Evolutionary conservation across 2,113 vertebrate genomes (phyloP), one percentile per base, ranked within the genome.

Genomic region (Mesitornis unicolor): DNA sequence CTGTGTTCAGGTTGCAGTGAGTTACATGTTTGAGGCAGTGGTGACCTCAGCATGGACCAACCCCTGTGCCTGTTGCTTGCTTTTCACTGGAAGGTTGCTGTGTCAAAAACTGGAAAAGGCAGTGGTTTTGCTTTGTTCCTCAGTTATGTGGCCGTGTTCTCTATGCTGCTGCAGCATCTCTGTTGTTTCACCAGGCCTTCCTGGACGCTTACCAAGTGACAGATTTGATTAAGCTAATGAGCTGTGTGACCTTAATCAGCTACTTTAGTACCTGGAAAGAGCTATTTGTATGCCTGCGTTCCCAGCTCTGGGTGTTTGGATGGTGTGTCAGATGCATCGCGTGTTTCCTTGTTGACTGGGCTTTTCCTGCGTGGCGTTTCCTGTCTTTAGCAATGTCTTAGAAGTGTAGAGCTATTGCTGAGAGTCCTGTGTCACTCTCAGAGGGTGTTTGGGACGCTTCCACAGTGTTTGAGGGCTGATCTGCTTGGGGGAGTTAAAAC

Each of bases 181-280:
- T 68, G 3, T 73, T 74, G 38, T 77, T 67, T 59, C 60, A 20
- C 65, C 26, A 13, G 61, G 7, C 40, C 22, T 74, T 89, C 60
- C 65, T 84, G 74, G 67, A 78, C 36, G 10, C 45, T 87, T 69
- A 54, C 17, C 3, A 17, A 54, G 31, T 87, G 63, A 47, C 51
- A 78, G 65, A 91, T 70, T 83, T 95, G 63, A 87, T 91, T 89
- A 89, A 93, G 8, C 67, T 95, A 73, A 80, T 54, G 51, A 95
- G 71, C 70, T 79, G 29, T 31, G 48, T 90, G 64, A 77, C 51
- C 45, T 76, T 87, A 77, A 91, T 85, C 38, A 64, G 51, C 47
- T 87, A 35, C 48, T 77, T 82, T 65, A 82, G 42, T 88, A 47
- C 54, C 40, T 71, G 53, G 18, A 74, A 68, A 74, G 53, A 56